A percentile compares a stretch with the other conserved stretches of the same genome.
Conservation (phyloP, 2,113 vertebrate genomes). For the Bothrops jararaca region DNA sequence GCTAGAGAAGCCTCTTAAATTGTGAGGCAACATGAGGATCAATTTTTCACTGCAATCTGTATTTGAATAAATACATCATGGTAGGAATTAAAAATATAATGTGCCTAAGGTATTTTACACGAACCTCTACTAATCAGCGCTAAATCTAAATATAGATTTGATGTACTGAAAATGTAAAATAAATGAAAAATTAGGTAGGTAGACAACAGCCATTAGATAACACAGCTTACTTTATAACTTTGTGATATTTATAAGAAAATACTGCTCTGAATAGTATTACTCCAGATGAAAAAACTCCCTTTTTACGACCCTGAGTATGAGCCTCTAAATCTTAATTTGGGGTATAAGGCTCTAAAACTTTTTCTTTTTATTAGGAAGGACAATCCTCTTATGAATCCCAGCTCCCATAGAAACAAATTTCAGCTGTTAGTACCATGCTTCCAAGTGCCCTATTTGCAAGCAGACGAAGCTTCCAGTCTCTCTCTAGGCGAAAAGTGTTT, state of each 20-base stretch:
- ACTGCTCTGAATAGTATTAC: background rate
- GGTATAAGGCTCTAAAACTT: background rate
- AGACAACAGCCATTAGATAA: background rate
- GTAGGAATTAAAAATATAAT: background rate
- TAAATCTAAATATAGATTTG: background rate
- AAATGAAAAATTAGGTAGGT: background rate
- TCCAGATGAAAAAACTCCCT: background rate
- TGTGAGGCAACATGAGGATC: background rate
- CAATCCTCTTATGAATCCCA: background rate
- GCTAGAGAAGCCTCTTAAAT: slow-evolving; percentile 7
- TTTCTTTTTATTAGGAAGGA: slow-evolving; percentile 15
- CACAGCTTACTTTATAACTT: background rate
- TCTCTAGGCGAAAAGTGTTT: too few relatives aligned
- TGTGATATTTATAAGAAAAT: background rate
- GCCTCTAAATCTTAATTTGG: background rate
- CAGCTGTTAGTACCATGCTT: background rate
- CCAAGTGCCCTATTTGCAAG: too few relatives aligned
- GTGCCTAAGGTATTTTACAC: background rate
- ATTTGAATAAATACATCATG: background rate
- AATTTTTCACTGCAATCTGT: background rate
- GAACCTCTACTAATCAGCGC: background rate
- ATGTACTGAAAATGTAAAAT: background rate
- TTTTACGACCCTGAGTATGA: background rate
- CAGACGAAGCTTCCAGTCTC: too few relatives aligned
- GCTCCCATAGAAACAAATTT: slow-evolving; percentile 34